phyloP scores from a whole-genome alignment of 1,140 invertebrate species.

The Drosophila subobscura region DNA sequence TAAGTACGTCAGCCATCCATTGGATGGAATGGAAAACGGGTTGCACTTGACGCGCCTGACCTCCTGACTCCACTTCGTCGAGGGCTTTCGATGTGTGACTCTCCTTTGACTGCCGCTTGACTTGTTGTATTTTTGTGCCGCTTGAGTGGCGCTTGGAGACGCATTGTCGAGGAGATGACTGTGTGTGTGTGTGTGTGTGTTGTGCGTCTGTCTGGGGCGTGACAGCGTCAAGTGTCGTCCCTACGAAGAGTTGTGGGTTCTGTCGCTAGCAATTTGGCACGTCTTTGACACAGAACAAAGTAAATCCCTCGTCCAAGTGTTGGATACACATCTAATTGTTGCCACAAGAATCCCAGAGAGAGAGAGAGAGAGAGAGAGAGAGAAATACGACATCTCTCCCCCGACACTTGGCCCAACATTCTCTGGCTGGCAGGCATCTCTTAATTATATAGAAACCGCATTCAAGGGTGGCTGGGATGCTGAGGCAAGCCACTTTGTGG shows the following conservation, averaged over 20 bases:
- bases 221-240: constrained; percentile 57
- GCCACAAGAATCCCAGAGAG: not conserved
- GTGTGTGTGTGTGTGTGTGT: constrained; percentile 9
- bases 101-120: constrained; percentile 58
- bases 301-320: constrained; percentile 57
- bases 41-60: constrained; percentile 39
- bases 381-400: constrained; percentile 22
- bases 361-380: not conserved
- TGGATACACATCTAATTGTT: constrained; percentile 65
- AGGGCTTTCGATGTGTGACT: constrained; percentile 17
- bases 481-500: constrained; percentile 46
- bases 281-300: constrained; percentile 57
- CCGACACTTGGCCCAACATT: constrained; percentile 6
- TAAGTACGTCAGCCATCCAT: constrained; percentile 63
- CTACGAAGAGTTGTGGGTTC: constrained; percentile 12
- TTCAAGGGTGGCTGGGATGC: constrained; percentile 8
- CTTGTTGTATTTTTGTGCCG: constrained; percentile 36
- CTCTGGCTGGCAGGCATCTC: constrained; percentile 26
- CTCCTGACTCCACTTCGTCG: not conserved
- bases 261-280: constrained; percentile 59
- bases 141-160: constrained; percentile 58
- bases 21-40: constrained; percentile 34
- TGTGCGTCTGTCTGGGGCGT: constrained; percentile 53
- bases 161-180: constrained; percentile 6
- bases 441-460: constrained; percentile 44